phyloP scores from a whole-genome alignment of 2,797 vertebrate species.

The Silurus lanzhouensis region DNA sequence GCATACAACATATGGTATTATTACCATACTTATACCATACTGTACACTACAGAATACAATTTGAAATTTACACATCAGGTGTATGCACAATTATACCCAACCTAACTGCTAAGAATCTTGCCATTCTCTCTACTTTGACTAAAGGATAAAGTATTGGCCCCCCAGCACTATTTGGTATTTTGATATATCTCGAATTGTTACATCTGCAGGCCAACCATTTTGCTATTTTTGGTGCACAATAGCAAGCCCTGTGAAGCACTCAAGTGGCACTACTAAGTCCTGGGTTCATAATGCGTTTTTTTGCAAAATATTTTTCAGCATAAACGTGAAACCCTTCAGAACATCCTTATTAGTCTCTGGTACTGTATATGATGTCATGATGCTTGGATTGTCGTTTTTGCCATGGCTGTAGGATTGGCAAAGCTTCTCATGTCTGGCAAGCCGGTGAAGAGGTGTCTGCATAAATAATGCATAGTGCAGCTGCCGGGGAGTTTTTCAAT shows the following conservation, averaged over 20 bases:
- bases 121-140: not conserved
- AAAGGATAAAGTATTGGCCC: not conserved
- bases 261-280: not conserved
- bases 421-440: slow-evolving; percentile 5
- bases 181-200: not conserved
- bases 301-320: not conserved
- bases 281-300: not conserved
- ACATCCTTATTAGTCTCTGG: not conserved
- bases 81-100: not conserved
- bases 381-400: slow-evolving; percentile 16
- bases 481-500: slow-evolving; percentile 50
- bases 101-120: not conserved
- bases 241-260: not conserved
- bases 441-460: slow-evolving; percentile 33
- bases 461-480: slow-evolving; percentile 53
- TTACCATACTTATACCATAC: too few relatives aligned
- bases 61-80: not conserved
- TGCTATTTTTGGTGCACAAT: not conserved
- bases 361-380: slow-evolving; percentile 9
- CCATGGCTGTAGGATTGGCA: slow-evolving; percentile 6
- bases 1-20: not conserved
- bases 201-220: not conserved
- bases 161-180: too few relatives aligned
- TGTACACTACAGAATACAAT: not conserved
- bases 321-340: not conserved